Percentiles rank a stretch among this genome's conserved stretches.
Conservation (phyloP, 2,888 invertebrate genomes). For the Fissipunctia ypsillon region DNA sequence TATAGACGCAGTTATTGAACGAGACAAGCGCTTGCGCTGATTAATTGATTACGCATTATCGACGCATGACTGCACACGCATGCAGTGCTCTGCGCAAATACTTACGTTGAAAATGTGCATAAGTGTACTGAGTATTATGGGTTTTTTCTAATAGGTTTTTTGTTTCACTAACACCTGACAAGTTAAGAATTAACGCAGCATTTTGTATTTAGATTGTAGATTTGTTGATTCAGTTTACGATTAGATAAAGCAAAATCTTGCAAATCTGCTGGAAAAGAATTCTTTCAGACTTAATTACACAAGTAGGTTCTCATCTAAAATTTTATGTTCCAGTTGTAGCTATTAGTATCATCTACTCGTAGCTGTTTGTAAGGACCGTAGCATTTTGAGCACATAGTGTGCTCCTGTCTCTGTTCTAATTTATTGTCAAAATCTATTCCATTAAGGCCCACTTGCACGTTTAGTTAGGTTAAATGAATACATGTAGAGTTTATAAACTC, state of each 20-base stretch:
- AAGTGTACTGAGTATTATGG: slow-evolving; percentile 14
- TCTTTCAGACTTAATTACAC: background rate
- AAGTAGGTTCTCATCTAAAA: background rate
- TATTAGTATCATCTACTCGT: background rate
- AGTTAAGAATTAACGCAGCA: slow-evolving; percentile 5
- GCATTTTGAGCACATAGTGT: background rate
- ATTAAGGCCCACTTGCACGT: too few species aligned
- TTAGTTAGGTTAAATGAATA: too few species aligned
- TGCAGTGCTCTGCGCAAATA: slow-evolving; percentile 33
- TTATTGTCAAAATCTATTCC: background rate
- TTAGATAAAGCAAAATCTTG: background rate
- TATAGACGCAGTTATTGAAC: slow-evolving; percentile 37
- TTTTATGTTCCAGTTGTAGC: background rate
- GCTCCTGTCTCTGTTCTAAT: too few species aligned
- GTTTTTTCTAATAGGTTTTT: background rate
- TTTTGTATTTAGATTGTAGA: slow-evolving; percentile 13
- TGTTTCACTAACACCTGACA: slow-evolving; percentile 8
- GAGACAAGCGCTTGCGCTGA: slow-evolving; percentile 51
- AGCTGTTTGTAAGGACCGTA: background rate
- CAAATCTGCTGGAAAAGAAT: background rate
- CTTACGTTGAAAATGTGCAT: slow-evolving; percentile 27
- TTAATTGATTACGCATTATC: slow-evolving; percentile 62
- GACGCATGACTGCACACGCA: slow-evolving; percentile 34
- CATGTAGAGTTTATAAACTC: too few species aligned
- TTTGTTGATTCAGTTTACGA: slow-evolving; percentile 8